Percentiles rank a stretch among this genome's conserved stretches.
These are phyloP conservation scores for Drosophila fuyamai DNA, from an alignment of 1,140 invertebrate genomes.

Conservation along the genomic window DNA sequence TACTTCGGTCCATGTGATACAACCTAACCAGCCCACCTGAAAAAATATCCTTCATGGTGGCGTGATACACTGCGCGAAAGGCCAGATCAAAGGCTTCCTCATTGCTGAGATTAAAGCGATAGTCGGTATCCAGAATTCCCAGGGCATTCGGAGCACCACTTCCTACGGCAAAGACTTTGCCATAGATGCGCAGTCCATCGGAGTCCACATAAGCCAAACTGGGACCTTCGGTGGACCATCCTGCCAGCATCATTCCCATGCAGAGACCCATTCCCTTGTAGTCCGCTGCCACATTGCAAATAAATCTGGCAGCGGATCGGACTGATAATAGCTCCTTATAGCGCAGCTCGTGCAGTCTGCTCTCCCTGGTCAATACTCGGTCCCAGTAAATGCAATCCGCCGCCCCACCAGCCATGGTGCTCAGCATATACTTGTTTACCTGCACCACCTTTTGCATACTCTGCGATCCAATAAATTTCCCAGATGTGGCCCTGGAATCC, in stretches of 20 bases:
- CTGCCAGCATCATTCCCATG: constrained; percentile 97
- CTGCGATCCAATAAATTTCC: constrained; percentile 96
- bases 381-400: constrained; percentile 99
- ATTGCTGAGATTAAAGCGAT: constrained; percentile 93
- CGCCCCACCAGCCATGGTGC: constrained; percentile 89
- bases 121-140: constrained; percentile 96
- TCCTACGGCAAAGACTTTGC: constrained; percentile 97
- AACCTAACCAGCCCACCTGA: constrained; percentile 10
- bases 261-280: constrained; percentile 95
- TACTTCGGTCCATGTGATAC: neutral
- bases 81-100: constrained; percentile 96
- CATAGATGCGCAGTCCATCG: constrained; percentile 94
- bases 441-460: constrained; percentile 98
- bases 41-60: constrained; percentile 90
- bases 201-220: constrained; percentile 98
- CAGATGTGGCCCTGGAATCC: constrained; percentile 97
- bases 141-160: constrained; percentile 98
- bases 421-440: constrained; percentile 92
- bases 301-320: constrained; percentile 97
- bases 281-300: constrained; percentile 98
- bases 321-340: constrained; percentile 93
- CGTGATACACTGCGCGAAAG: constrained; percentile 96
- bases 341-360: constrained; percentile 96
- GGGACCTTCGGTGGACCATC: constrained; percentile 97
- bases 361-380: constrained; percentile 96